Evolutionary conservation across 2,888 invertebrate species (phyloP), one percentile per base, ranked within the genome.

Genomic region (Folsomia candida): DNA sequence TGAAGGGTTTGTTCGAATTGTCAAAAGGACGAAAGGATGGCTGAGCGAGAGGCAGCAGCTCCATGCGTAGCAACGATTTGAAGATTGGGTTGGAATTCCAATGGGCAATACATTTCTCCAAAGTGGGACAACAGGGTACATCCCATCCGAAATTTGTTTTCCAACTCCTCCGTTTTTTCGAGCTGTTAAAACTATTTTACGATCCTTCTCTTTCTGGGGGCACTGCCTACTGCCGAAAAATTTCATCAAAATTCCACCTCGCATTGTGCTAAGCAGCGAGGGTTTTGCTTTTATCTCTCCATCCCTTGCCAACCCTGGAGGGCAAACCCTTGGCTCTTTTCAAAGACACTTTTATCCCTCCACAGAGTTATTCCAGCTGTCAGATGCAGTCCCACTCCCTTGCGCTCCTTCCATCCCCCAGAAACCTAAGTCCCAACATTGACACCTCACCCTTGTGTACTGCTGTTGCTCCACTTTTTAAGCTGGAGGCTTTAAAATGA

Each of bases 141-240:
- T 64, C 63, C 63, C 63, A 64, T n/a, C 63, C 54, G 61, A 61
- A 28, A 26, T 61, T 27, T 61, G 29, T 27, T 27, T 61, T 61
- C 26, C 61, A 61, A 61, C 28, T 61, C 61, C 61, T 28, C 60
- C 20, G 57, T n/a, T 57, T 57, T 57, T 6, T 26, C 4, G n/a
- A 54, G 54, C 6, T 54, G n/a, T 54, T 54, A 54, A 54, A 54
- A 54, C 18, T 54, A 54, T 54, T 54, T 18, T 54, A 54, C 20
- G 22, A 18, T 54, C 70, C 66, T 67, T 65, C 68, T 65, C 63
- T 69, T 69, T n/a, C n/a, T n/a, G n/a, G n/a, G n/a, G n/a, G n/a
- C n/a, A n/a, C n/a, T n/a, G n/a, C 66, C 60, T 60, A 63, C 54
- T 54, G 22, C 54, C 20, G 54, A 54, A 54, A 54, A 54, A 54